A percentile compares a stretch with the other conserved stretches of the same genome.
Evolutionary conservation across 2,797 vertebrate species (phyloP).

Genomic region (Megalops cyprinoides): DNA sequence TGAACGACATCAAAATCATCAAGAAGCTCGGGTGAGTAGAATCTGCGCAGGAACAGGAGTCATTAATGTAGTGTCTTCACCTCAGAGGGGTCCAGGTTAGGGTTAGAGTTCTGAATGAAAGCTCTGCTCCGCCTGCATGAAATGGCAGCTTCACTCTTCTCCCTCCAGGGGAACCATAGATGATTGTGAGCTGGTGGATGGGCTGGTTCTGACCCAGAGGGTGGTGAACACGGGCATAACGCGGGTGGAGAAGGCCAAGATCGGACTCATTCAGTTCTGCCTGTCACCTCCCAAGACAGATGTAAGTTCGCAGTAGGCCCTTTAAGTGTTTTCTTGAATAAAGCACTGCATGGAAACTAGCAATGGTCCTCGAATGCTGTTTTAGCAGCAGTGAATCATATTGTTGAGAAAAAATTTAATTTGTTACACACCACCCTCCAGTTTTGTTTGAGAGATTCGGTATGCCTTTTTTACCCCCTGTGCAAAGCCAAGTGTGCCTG

Average conservation of each 20-base stretch:
- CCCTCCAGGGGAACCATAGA: constrained; percentile 87
- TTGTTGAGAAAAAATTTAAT: too few species aligned
- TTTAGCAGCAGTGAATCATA: too few species aligned
- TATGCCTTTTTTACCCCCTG: not conserved
- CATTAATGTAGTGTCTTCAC: too few species aligned
- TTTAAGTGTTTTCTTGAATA: not conserved
- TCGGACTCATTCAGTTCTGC: constrained; percentile 98
- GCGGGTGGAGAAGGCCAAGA: constrained; percentile 96
- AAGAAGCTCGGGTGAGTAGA: constrained; percentile 91
- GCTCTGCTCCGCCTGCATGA: too few species aligned
- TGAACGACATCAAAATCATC: constrained; percentile 90
- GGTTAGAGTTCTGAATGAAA: too few species aligned
- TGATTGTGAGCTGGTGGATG: constrained; percentile 95
- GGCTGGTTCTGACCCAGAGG: constrained; percentile 91
- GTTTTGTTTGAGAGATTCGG: too few species aligned
- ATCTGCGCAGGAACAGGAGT: too few species aligned
- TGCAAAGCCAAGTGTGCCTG: too few species aligned
- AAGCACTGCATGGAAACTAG: not conserved
- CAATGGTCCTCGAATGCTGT: too few species aligned
- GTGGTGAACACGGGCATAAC: constrained; percentile 83
- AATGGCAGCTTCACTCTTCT: not conserved
- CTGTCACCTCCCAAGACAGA: constrained; percentile 97
- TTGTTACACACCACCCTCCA: too few species aligned
- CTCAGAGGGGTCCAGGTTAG: too few species aligned
- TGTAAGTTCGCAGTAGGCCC: constrained; percentile 72